A percentile compares a stretch with the other conserved stretches of the same genome.
Evolutionary conservation across 53 echinoderm and acorn worm species (phyloP).

Genomic region (Holothuria leucospilota): DNA sequence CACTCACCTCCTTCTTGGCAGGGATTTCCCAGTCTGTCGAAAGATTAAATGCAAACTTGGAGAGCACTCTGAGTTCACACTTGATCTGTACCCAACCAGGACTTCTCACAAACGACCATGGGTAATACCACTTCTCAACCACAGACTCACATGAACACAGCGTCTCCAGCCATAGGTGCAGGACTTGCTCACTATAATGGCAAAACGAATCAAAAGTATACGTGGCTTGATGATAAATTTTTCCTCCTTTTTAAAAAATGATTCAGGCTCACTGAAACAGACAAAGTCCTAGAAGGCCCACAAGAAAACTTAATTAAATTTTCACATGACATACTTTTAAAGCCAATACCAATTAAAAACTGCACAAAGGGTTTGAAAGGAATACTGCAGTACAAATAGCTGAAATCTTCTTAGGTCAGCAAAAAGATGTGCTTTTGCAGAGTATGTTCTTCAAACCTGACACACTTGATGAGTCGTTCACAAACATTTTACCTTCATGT

Average conservation of each 20-base stretch:
- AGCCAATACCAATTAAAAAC: too few relatives aligned
- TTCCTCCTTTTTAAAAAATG: background rate
- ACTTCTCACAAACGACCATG: slow-evolving; percentile 96
- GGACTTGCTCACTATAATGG: slow-evolving; percentile 87
- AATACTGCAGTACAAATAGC: too few relatives aligned
- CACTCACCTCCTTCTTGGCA: slow-evolving; percentile 80
- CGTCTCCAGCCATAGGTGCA: slow-evolving; percentile 95
- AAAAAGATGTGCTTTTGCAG: too few relatives aligned
- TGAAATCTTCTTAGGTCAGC: too few relatives aligned
- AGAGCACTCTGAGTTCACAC: slow-evolving; percentile 93
- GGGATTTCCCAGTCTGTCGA: slow-evolving; percentile 98
- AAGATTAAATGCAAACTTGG: slow-evolving; percentile 97
- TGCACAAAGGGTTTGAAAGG: too few relatives aligned
- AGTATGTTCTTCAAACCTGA: too few relatives aligned
- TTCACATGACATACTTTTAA: too few relatives aligned
- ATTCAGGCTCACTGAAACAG: background rate
- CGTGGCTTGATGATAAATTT: background rate
- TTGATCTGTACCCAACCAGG: slow-evolving; percentile 99
- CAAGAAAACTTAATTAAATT: too few relatives aligned
- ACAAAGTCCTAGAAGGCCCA: background rate
- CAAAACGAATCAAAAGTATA: background rate
- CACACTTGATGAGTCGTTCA: too few relatives aligned
- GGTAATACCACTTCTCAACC: slow-evolving; percentile 99
- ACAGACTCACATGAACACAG: slow-evolving; percentile 89
- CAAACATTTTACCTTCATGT: too few relatives aligned